Evolutionary conservation across 2,888 invertebrate genomes (phyloP).

Genomic region (Apocheima hispidaria): DNA sequence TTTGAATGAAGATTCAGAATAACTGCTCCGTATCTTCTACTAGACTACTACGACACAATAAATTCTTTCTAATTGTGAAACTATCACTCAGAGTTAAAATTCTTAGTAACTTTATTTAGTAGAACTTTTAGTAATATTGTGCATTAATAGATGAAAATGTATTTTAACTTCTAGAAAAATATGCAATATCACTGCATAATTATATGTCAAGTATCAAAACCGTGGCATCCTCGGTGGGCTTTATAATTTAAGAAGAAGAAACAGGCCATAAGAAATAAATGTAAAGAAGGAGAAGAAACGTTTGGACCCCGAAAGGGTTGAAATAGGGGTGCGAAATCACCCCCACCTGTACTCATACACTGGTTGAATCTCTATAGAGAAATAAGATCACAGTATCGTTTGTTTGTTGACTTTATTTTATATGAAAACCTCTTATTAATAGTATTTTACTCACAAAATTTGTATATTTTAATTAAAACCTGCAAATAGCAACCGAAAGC

Average conservation of each 20-base stretch:
- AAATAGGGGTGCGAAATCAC: conserved; percentile 75
- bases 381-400: conserved; percentile 45
- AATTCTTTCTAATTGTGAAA: too few species aligned
- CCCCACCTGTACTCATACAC: conserved; percentile 73
- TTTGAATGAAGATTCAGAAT: too few species aligned
- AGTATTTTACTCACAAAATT: too few species aligned
- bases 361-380: conserved; percentile 55
- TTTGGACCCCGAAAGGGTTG: conserved; percentile 84
- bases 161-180: too few species aligned
- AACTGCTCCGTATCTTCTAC: too few species aligned
- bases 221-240: conserved; percentile 59
- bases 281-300: conserved; percentile 86
- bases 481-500: too few species aligned
- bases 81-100: too few species aligned
- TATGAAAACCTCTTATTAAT: not conserved
- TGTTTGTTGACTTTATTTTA: conserved; percentile 30
- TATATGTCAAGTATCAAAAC: conserved; percentile 77
- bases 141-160: not conserved
- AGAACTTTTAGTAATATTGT: conserved; percentile 17
- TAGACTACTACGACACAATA: too few species aligned
- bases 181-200: too few species aligned
- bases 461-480: too few species aligned
- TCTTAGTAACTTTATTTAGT: not conserved
- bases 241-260: conserved; percentile 87
- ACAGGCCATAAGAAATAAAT: conserved; percentile 87